These are phyloP conservation scores for Nymphalis io DNA, from an alignment of 1,140 invertebrate genomes.

Conservation along the genomic window DNA sequence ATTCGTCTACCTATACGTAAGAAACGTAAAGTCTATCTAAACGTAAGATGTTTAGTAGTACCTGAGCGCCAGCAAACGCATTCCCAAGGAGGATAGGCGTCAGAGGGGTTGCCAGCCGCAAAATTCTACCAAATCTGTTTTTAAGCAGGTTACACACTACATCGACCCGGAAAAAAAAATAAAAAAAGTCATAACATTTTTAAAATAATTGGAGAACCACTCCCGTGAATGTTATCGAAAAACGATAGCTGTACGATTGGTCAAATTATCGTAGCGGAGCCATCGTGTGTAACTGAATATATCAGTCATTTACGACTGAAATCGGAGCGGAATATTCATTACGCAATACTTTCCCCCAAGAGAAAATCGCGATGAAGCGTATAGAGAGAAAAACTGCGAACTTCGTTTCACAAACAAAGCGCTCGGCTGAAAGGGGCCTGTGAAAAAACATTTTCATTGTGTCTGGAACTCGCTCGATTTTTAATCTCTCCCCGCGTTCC, in stretches of 20 bases:
- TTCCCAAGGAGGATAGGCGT: too few species aligned
- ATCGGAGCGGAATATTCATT: slow-evolving; percentile 61
- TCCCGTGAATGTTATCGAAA: neutral
- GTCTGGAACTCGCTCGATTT: slow-evolving; percentile 73
- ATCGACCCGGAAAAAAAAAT: too few species aligned
- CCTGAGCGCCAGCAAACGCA: too few species aligned
- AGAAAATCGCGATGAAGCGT: slow-evolving; percentile 63
- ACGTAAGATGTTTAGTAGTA: too few species aligned
- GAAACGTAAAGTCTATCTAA: too few species aligned
- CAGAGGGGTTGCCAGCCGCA: too few species aligned
- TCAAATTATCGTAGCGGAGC: slow-evolving; percentile 47
- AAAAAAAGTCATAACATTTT: neutral
- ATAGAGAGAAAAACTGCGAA: slow-evolving; percentile 67
- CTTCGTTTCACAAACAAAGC: slow-evolving; percentile 75
- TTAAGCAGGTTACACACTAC: too few species aligned
- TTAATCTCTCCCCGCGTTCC: slow-evolving; percentile 67
- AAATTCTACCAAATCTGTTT: too few species aligned
- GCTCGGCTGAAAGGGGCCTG: slow-evolving; percentile 65
- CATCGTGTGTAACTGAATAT: slow-evolving; percentile 33
- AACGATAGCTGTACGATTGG: slow-evolving; percentile 38
- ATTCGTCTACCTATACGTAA: too few species aligned
- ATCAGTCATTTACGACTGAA: slow-evolving; percentile 34
- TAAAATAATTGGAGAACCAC: neutral
- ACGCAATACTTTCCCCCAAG: slow-evolving; percentile 61
- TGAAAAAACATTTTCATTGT: slow-evolving; percentile 76